These are phyloP conservation scores for Ceratina calcarata DNA, from an alignment of 1,140 invertebrate genomes.

Conservation along the genomic window DNA sequence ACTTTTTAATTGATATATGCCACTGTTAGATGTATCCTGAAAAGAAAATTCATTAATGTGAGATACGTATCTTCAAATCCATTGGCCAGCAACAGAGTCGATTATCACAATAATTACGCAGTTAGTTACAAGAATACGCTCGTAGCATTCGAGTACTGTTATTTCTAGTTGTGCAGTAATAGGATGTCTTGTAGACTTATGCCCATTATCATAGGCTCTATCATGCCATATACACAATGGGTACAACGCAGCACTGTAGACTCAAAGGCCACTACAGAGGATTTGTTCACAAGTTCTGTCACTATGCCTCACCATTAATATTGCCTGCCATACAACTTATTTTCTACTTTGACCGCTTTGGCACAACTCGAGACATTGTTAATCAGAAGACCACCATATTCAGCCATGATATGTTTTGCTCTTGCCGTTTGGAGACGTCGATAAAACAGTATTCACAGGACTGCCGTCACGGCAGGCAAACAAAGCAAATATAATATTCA, in stretches of 20 bases:
- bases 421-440: constrained; percentile 38
- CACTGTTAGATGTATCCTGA: constrained; percentile 20
- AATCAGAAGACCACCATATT: constrained; percentile 46
- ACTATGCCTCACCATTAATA: constrained; percentile 29
- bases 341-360: constrained; percentile 23
- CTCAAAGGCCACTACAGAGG: neutral
- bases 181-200: neutral
- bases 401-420: constrained; percentile 63
- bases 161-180: constrained; percentile 2
- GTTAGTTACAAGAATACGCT: neutral
- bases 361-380: constrained; percentile 46
- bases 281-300: constrained; percentile 4
- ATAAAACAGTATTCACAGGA: constrained; percentile 55
- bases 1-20: constrained; percentile 14
- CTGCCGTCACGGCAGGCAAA: constrained; percentile 48
- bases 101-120: neutral
- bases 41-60: constrained; percentile 2
- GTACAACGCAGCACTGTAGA: neutral
- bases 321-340: constrained; percentile 11
- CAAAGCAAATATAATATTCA: too few species aligned
- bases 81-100: too few species aligned
- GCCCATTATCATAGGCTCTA: constrained; percentile 19
- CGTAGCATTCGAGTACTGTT: neutral
- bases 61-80: neutral
- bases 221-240: constrained; percentile 22